These are phyloP conservation scores for Drosophila atripex DNA, from an alignment of 2,888 invertebrate genomes.

Conservation along the genomic window DNA sequence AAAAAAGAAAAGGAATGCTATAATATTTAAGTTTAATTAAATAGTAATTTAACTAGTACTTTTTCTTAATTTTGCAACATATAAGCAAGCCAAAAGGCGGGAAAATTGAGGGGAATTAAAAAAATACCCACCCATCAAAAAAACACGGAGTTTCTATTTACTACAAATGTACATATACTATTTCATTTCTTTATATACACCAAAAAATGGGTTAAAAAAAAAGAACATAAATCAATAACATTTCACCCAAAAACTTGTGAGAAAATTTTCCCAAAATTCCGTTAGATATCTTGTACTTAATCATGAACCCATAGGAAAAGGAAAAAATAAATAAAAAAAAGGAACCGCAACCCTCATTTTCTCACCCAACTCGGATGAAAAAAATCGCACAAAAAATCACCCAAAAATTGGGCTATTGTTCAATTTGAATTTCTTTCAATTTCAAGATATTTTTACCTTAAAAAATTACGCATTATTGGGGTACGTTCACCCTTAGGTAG, in stretches of 20 bases:
- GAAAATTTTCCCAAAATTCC: constrained; percentile 70
- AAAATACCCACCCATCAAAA: not conserved
- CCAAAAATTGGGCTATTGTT: constrained; percentile 54
- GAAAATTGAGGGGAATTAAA: no score
- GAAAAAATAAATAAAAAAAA: constrained; percentile 12
- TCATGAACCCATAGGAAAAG: constrained; percentile 45
- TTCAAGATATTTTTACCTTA: constrained; percentile 57
- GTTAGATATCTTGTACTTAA: constrained; percentile 59
- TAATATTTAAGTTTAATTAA: no score
- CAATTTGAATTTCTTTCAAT: constrained; percentile 48
- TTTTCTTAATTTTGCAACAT: no score
- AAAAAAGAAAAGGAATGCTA: not conserved
- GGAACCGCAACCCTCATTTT: constrained; percentile 35
- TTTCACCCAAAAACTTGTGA: constrained; percentile 48
- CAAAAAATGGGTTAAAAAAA: constrained; percentile 33
- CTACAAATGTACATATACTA: not conserved
- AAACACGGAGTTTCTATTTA: not conserved
- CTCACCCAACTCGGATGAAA: constrained; percentile 41
- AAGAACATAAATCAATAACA: constrained; percentile 26
- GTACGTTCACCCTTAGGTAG: constrained; percentile 47
- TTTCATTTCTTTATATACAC: not conserved
- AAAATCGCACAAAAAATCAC: constrained; percentile 50
- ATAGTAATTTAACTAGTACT: no score
- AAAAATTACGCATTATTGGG: constrained; percentile 75
- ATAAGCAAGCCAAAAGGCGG: no score